phyloP scores from a whole-genome alignment of 2,888 invertebrate species.

The Pogonocherus hispidulus region DNA sequence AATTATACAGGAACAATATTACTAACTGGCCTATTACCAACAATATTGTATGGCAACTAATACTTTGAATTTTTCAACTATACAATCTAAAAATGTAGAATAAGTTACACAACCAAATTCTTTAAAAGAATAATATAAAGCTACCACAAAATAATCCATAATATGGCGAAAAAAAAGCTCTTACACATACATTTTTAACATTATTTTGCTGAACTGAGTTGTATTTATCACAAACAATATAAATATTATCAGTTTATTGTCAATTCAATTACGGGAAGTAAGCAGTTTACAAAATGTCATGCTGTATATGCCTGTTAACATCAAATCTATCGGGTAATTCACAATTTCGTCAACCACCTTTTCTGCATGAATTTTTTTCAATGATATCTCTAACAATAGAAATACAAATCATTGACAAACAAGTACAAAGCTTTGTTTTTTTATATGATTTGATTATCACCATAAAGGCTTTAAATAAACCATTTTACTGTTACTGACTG shows the following conservation, averaged over 20 bases:
- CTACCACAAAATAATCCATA: not conserved
- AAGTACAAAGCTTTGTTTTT: too few relatives aligned
- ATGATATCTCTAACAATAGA: too few relatives aligned
- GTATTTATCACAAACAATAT: not conserved
- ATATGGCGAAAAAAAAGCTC: not conserved
- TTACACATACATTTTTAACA: not conserved
- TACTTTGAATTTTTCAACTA: conserved; percentile 20
- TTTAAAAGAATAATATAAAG: not conserved
- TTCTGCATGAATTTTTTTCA: too few relatives aligned
- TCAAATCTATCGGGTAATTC: too few relatives aligned
- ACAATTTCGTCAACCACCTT: too few relatives aligned
- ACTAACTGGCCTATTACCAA: conserved; percentile 36
- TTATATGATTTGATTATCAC: too few relatives aligned
- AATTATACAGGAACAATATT: conserved; percentile 39
- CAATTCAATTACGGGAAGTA: too few relatives aligned
- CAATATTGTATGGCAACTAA: conserved; percentile 18
- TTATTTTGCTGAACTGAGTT: not conserved
- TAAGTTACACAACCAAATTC: not conserved
- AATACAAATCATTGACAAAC: too few relatives aligned
- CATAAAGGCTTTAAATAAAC: too few relatives aligned
- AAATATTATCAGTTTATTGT: too few relatives aligned
- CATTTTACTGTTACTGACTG: too few relatives aligned
- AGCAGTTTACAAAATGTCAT: conserved; percentile 17
- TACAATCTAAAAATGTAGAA: conserved; percentile 4
- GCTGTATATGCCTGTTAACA: too few relatives aligned